Conservation (phyloP, 2,113 vertebrate genomes). For the Chinchilla lanigera region DNA sequence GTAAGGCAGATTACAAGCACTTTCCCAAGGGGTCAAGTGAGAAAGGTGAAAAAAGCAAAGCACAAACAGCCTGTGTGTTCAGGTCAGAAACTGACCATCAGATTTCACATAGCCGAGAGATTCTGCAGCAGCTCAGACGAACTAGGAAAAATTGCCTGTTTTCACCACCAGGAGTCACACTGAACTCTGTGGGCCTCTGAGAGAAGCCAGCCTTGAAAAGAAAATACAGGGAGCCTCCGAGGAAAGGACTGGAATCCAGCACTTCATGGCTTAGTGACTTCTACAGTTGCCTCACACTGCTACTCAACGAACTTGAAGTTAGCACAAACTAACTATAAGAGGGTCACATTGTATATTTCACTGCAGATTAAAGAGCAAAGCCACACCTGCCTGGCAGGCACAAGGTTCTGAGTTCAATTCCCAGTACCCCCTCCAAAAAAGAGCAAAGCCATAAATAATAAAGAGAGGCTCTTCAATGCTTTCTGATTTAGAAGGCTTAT, state of each 20-base stretch:
- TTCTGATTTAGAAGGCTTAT: conserved; percentile 43
- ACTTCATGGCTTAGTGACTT: not conserved
- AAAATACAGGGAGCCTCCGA: not conserved
- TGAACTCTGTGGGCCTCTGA: conserved; percentile 30
- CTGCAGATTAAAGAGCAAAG: conserved; percentile 62
- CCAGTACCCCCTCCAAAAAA: not conserved
- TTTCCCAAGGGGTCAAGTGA: not conserved
- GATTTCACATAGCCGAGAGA: not conserved
- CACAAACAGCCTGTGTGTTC: not conserved
- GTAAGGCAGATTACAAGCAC: not conserved
- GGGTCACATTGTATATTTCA: conserved; percentile 34
- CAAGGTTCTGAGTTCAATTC: no score
- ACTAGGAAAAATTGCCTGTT: conserved; percentile 32
- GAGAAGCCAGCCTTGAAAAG: conserved; percentile 29
- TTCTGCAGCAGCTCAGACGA: conserved; percentile 18
- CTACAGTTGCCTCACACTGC: conserved; percentile 37
- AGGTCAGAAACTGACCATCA: not conserved
- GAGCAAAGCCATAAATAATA: conserved; percentile 55
- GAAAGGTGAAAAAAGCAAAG: conserved; percentile 27
- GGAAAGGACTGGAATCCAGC: not conserved
- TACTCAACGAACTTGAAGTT: conserved; percentile 17
- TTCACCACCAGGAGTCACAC: conserved; percentile 71
- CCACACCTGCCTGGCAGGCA: not conserved
- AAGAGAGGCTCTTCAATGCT: conserved; percentile 32
- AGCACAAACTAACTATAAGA: not conserved